Evolutionary conservation across 2,888 invertebrate species (phyloP), one percentile per base, ranked within the genome.

Genomic region (Athripsodes cinereus): DNA sequence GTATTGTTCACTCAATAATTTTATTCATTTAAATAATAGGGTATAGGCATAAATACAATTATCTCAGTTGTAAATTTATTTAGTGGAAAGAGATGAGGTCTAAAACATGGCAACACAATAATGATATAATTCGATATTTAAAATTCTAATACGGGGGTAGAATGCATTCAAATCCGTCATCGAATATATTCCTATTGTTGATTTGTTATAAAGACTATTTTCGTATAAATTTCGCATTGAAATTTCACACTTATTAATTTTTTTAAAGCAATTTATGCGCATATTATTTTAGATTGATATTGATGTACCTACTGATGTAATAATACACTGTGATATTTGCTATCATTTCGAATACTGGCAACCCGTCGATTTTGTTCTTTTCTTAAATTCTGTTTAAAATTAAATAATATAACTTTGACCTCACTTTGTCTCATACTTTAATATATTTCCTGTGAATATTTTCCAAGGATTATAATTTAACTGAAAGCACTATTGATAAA

Each of bases 51-150:
- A 56, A 54, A 57, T 53, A 62, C 56, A 52, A 52, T 40, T 31
- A 55, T 60, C 46, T 51, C 58, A 31, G 31, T 52, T 35, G 49
- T 48, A 59, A 63, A 63, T 63, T 63, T 63, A 63, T 63, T 63
- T 63, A 63, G 61, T 59, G 63, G 40, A 61, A 58, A 61, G 60
- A 53, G 59, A 63, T 59, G 60, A 60, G 62, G 59, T 59, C 57
- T 56, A 40, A 55, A 59, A 52, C 53, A 52, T 55, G 58, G 50
- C 50, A 53, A n/a, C n/a, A n/a, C n/a, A n/a, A n/a, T n/a, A n/a
- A n/a, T n/a, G n/a, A n/a, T 59, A 47, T 40, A 62, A 60, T 60
- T 58, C 52, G 40, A 40, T 40, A 53, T 50, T 44, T 46, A 40
- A 35, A 22, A 47, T 50, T 35, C 53, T 59, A 53, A 40, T 40